These are phyloP conservation scores for Siniperca knerii DNA, from an alignment of 2,113 vertebrate species.

Conservation along the genomic window DNA sequence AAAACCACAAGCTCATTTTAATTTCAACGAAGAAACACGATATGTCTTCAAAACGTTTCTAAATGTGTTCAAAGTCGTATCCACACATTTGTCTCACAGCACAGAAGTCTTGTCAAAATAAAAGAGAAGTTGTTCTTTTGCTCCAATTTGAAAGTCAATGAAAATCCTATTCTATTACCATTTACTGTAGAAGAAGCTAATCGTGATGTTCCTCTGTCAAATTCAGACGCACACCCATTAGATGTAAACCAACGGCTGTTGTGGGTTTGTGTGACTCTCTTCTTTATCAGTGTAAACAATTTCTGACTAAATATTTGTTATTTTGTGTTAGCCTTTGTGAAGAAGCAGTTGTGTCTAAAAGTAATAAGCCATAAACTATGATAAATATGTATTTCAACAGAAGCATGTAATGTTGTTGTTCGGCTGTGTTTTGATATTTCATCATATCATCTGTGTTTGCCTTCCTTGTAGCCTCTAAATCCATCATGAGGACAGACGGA, in stretches of 20 bases:
- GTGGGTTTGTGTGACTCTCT: background rate
- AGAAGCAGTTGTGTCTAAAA: conserved; percentile 1
- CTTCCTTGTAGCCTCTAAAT: conserved; percentile 87
- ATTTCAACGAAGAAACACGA: conserved; percentile 18
- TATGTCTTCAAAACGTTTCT: background rate
- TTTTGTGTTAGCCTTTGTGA: background rate
- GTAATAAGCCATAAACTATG: background rate
- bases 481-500: conserved; percentile 90
- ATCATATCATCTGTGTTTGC: conserved; percentile 40
- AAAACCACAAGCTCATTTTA: conserved; percentile 3
- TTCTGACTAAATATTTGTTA: background rate
- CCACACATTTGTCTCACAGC: background rate
- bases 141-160: background rate
- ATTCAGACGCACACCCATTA: background rate
- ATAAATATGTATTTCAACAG: background rate
- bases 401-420: conserved; percentile 15
- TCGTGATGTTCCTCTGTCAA: background rate
- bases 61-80: background rate
- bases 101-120: background rate
- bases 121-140: background rate
- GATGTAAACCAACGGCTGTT: background rate
- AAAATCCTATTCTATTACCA: background rate
- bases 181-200: background rate
- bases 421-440: conserved; percentile 15
- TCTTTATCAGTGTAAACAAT: background rate